These are phyloP conservation scores for Esox niger DNA, from an alignment of 2,113 vertebrate species.

Conservation along the genomic window DNA sequence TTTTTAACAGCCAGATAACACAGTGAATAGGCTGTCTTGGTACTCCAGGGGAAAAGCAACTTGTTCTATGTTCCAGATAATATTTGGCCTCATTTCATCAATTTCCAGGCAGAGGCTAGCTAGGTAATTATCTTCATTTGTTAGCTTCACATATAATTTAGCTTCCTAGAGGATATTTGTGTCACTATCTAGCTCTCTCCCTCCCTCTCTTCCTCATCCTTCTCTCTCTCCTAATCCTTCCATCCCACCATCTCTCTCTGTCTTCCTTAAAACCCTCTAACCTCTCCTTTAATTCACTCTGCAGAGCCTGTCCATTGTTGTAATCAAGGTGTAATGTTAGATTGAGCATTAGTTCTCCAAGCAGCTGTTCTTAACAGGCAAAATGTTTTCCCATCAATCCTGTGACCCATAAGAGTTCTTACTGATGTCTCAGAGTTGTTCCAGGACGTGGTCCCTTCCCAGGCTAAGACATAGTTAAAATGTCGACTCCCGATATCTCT, in stretches of 20 bases:
- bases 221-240: too few species aligned
- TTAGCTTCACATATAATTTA: conserved; percentile 72
- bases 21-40: not conserved
- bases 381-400: conserved; percentile 5
- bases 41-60: not conserved
- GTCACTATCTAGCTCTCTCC: too few species aligned
- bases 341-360: too few species aligned
- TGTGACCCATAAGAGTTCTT: not conserved
- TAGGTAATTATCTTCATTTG: conserved; percentile 72
- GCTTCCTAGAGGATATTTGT: conserved; percentile 7
- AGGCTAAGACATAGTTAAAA: too few species aligned
- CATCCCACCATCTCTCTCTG: conserved; percentile 11
- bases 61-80: conserved; percentile 47
- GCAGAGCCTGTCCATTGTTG: conserved; percentile 28
- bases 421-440: too few species aligned
- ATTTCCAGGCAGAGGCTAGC: conserved; percentile 43
- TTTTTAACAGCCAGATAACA: not conserved
- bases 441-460: too few species aligned
- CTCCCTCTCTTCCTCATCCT: fast-evolving
- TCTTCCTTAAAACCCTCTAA: conserved; percentile 48
- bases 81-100: conserved; percentile 59
- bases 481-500: too few species aligned
- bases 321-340: conserved; percentile 57
- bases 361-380: conserved; percentile 48
- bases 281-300: conserved; percentile 32